A percentile compares a stretch with the other conserved stretches of the same genome.
phyloP scores from a whole-genome alignment of 2,797 vertebrate species.

The Lateolabrax maculatus region DNA sequence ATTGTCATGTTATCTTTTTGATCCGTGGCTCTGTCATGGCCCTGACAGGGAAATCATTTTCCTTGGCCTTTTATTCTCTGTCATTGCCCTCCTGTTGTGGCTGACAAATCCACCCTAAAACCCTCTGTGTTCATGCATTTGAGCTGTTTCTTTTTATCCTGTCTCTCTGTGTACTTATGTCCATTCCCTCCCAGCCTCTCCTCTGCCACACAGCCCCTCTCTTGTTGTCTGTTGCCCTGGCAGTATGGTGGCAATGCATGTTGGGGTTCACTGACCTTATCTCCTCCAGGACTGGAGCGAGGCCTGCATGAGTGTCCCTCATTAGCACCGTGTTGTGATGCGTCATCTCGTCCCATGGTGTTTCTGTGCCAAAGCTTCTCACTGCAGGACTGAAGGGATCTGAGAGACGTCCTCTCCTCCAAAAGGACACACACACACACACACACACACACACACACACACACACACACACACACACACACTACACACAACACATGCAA shows the following conservation, averaged over 20 bases:
- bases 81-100: neutral
- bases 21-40: neutral
- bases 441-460: constrained; percentile 1
- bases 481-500: constrained; percentile 63
- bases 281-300: constrained; percentile 68
- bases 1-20: constrained; percentile 35
- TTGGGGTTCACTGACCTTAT: constrained; percentile 64
- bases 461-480: no score
- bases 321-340: constrained; percentile 72
- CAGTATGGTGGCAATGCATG: constrained; percentile 66
- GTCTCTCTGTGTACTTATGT: constrained; percentile 23
- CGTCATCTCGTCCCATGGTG: constrained; percentile 62
- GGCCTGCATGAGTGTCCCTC: constrained; percentile 75
- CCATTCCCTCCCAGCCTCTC: constrained; percentile 12
- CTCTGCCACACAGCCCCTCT: constrained; percentile 33
- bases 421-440: constrained; percentile 41
- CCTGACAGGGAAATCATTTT: constrained; percentile 18
- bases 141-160: constrained; percentile 20
- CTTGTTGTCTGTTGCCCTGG: constrained; percentile 57
- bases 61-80: constrained; percentile 17
- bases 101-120: neutral
- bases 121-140: constrained; percentile 18
- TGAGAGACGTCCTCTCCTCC: constrained; percentile 43
- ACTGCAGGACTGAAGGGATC: constrained; percentile 64
- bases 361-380: constrained; percentile 84